A percentile compares a stretch with the other conserved stretches of the same genome.
Conservation (phyloP, 2,797 vertebrate genomes). For the Botia almorhae region DNA sequence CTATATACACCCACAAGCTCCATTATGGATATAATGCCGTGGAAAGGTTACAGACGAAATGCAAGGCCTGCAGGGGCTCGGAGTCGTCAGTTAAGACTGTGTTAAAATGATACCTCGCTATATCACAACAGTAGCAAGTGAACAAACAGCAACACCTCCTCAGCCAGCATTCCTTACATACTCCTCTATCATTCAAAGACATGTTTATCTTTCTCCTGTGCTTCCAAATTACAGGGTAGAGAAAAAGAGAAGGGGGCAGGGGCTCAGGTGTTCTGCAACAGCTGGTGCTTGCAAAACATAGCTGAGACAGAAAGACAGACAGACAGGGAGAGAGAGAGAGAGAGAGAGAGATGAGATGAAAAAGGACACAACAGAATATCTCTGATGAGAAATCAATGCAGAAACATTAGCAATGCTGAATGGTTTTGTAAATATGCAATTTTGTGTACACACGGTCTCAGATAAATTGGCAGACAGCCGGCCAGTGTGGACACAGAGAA, state of each 20-base stretch:
- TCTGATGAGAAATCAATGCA: constrained; percentile 62
- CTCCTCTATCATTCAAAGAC: constrained; percentile 68
- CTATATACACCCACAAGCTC: neutral
- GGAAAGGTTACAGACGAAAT: neutral
- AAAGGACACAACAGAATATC: constrained; percentile 61
- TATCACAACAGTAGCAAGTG: constrained; percentile 52
- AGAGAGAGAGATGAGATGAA: constrained; percentile 38
- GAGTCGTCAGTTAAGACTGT: neutral
- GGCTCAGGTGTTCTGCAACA: constrained; percentile 79
- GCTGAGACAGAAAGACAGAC: constrained; percentile 29
- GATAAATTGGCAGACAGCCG: constrained; percentile 23
- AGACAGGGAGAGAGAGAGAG: constrained; percentile 45
- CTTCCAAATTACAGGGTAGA: constrained; percentile 74
- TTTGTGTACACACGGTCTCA: constrained; percentile 38
- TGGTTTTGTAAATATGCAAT: constrained; percentile 52
- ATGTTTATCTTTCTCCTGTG: constrained; percentile 68
- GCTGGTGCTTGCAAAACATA: constrained; percentile 65
- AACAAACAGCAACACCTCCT: constrained; percentile 58
- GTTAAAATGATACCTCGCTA: neutral
- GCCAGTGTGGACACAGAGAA: constrained; percentile 46
- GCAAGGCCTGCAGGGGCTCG: neutral
- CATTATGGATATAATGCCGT: constrained; percentile 14
- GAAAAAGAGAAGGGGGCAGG: constrained; percentile 42
- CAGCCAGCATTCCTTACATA: constrained; percentile 73
- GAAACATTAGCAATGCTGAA: constrained; percentile 56